These are phyloP conservation scores for Orchesella cincta DNA, from an alignment of 1,140 invertebrate genomes.

Conservation along the genomic window DNA sequence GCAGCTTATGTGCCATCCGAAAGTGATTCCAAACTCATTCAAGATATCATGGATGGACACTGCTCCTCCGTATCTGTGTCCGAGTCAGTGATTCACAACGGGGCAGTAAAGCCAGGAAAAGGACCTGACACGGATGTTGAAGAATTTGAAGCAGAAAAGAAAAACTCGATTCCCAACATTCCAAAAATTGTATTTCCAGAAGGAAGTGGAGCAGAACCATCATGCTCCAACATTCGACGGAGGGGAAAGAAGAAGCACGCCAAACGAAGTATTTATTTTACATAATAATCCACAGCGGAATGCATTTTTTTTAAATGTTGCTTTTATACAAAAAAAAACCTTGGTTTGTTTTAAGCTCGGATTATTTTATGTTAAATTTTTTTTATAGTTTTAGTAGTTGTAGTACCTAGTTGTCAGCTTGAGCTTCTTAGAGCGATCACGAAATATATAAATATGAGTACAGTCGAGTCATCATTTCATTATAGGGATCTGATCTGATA, in stretches of 20 bases:
- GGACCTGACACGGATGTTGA: constrained; percentile 12
- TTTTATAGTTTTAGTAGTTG: neutral
- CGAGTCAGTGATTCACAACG: constrained; percentile 20
- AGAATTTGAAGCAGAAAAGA: neutral
- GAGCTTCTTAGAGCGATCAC: constrained; percentile 46
- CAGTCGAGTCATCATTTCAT: too few species aligned
- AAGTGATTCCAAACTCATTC: constrained; percentile 32
- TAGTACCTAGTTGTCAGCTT: constrained; percentile 42
- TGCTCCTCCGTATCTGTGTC: constrained; percentile 13
- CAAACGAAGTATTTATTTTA: constrained; percentile 37
- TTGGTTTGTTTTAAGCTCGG: neutral
- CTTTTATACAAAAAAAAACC: too few species aligned
- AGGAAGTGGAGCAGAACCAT: neutral
- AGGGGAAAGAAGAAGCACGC: constrained; percentile 41
- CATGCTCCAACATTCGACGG: neutral
- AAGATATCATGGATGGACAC: constrained; percentile 36
- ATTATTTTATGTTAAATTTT: neutral
- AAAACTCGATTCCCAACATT: neutral
- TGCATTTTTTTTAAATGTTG: too few species aligned
- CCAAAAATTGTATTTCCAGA: neutral
- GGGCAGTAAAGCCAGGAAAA: neutral
- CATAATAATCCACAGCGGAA: neutral
- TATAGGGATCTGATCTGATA: too few species aligned
- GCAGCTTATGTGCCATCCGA: neutral
- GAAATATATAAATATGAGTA: neutral